Percentiles rank a stretch among this genome's conserved stretches.
Evolutionary conservation across 2,888 invertebrate genomes (phyloP).

Genomic region (Ennomos erosarius): DNA sequence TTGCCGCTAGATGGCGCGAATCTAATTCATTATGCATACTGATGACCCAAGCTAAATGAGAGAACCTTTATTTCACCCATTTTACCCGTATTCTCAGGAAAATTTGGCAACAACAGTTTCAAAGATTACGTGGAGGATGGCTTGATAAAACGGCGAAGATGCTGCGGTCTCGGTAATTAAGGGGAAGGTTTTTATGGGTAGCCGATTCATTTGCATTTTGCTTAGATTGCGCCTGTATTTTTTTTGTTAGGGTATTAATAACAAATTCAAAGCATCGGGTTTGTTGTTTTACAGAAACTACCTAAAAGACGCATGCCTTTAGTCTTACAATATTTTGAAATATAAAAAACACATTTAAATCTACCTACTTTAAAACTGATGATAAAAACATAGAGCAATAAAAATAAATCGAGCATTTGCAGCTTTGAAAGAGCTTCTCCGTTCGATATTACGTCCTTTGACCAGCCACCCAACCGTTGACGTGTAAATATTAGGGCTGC

Average conservation of each 20-base stretch:
- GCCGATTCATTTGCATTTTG: conserved; percentile 38
- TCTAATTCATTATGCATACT: conserved; percentile 92
- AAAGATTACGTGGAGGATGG: conserved; percentile 66
- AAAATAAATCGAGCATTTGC: conserved; percentile 22
- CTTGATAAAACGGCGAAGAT: conserved; percentile 59
- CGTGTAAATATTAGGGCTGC: conserved; percentile 20
- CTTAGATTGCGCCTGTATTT: conserved; percentile 13
- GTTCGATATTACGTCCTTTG: conserved; percentile 17
- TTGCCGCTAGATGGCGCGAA: conserved; percentile 72
- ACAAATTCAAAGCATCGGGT: neutral
- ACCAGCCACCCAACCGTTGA: conserved; percentile 18
- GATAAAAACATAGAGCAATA: conserved; percentile 13
- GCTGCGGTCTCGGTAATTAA: conserved; percentile 44
- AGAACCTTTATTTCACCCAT: conserved; percentile 53
- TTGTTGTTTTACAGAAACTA: too few species aligned
- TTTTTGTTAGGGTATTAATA: conserved; percentile 20
- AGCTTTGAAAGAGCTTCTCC: conserved; percentile 16
- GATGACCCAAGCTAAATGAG: conserved; percentile 89
- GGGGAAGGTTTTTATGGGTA: conserved; percentile 40
- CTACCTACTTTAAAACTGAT: neutral
- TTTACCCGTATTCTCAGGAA: conserved; percentile 65
- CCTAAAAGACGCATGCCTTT: too few species aligned
- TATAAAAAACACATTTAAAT: too few species aligned
- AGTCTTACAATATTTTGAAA: too few species aligned
- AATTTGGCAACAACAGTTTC: conserved; percentile 70